Base-by-base conservation (phyloP, 2,888 invertebrate genomes). In the Ophion slaviceki region DNA sequence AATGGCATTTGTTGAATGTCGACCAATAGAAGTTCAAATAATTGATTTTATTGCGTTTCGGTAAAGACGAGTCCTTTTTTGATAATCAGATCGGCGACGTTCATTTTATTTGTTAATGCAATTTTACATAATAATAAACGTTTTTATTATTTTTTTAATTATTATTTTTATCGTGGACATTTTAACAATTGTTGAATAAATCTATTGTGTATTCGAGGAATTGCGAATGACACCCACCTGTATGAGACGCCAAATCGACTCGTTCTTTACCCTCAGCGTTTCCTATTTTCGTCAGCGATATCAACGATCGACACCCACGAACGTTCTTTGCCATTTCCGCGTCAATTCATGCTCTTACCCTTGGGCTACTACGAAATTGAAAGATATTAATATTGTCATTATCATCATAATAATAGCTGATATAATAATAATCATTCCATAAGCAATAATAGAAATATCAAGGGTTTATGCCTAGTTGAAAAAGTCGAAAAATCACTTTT, bases 221-320 rank as follows among this genome's bases (percentile, higher is more conserved):
- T 78, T 80, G 86, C 28, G 36, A 28, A 53, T 72, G 14, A 45
- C 76, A 88, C 86, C 87, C 84, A 92, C 92, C 92, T 71, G 91
- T 90, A 87, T 89, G 89, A 28, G 91, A 90, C 2, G 80, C 86
- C 2, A 89, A 84, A 59, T 89, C 84, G 11, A 77, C 82, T n/a
- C 85, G 76, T 53, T 62, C 68, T 79, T 79, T 89, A 86, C 45
- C 87, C 88, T 77, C 85, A 84, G 4, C 87, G 88, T 57, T 75
- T 70, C 64, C 36, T 70, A 79, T 74, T 70, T 53, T 74, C 61
- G 28, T 57, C 36, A 68, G 67, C 45, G 75, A 75, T 57, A 57
- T 67, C 72, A 80, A 74, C 28, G 80, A 80, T 66, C 59, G 74
- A 68, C 36, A 47, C 10, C 70, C 76, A 62, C 76, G 59, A 32